phyloP scores from a whole-genome alignment of 30 jellyfish, hydroid and myxozoan species.

The Mastigias papua region DNA sequence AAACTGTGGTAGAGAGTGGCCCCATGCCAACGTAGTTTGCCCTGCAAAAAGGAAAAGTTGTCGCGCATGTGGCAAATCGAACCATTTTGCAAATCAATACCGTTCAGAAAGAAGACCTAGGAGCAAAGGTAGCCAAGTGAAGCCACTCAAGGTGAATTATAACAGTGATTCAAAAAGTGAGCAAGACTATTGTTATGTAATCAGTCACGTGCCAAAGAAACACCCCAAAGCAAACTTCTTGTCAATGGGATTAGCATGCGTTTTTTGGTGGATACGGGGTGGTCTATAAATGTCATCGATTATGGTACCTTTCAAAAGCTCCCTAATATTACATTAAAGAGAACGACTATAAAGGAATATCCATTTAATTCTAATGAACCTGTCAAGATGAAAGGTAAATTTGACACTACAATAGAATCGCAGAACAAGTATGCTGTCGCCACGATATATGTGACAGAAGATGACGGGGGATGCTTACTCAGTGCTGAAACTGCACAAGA shows the following conservation, averaged over 20 bases:
- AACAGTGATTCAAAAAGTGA: slow-evolving; percentile 37
- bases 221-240: slow-evolving; percentile 22
- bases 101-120: background rate
- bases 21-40: background rate
- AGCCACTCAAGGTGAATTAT: slow-evolving; percentile 8
- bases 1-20: background rate
- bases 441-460: slow-evolving; percentile 36
- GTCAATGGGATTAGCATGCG: slow-evolving; percentile 31
- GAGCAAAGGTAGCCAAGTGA: background rate
- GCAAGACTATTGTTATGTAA: slow-evolving; percentile 37
- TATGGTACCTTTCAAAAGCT: slow-evolving; percentile 17
- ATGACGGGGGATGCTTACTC: slow-evolving; percentile 70
- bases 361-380: slow-evolving; percentile 28
- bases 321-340: slow-evolving; percentile 22
- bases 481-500: slow-evolving; percentile 52
- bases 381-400: slow-evolving; percentile 39
- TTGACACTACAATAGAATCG: slow-evolving; percentile 36
- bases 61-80: slow-evolving; percentile 6
- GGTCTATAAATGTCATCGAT: slow-evolving; percentile 47
- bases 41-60: slow-evolving; percentile 46
- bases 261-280: slow-evolving; percentile 59
- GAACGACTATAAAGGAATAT: slow-evolving; percentile 21
- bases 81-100: slow-evolving; percentile 40
- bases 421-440: slow-evolving; percentile 15
- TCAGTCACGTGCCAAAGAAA: background rate